These are phyloP conservation scores for Gadus chalcogrammus DNA, from an alignment of 2,113 vertebrate species.

Conservation along the genomic window DNA sequence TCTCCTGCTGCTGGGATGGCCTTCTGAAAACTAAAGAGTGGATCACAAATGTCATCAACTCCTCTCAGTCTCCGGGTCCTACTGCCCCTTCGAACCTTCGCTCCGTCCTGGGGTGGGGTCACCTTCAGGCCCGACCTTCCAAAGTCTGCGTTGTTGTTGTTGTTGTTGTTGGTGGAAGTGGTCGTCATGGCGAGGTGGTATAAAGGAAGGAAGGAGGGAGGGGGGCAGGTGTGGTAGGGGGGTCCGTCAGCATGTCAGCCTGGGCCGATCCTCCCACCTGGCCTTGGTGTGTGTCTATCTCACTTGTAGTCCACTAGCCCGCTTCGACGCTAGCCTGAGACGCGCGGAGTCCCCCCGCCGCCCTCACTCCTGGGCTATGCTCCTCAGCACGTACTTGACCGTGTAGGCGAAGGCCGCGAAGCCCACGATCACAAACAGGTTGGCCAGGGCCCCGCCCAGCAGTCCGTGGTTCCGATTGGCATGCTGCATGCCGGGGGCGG, in stretches of 20 bases:
- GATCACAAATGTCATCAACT: constrained; percentile 48
- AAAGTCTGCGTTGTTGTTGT: constrained; percentile 47
- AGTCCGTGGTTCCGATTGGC: constrained; percentile 96
- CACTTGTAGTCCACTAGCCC: constrained; percentile 50
- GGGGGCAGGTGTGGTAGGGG: constrained; percentile 31
- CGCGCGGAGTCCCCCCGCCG: constrained; percentile 18
- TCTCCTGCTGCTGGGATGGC: constrained; percentile 40
- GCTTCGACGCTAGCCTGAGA: constrained; percentile 46
- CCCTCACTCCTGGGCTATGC: constrained; percentile 95
- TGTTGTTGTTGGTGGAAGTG: constrained; percentile 42
- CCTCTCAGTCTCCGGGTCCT: constrained; percentile 23
- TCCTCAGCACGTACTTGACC: constrained; percentile 95
- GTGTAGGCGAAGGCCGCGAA: constrained; percentile 98
- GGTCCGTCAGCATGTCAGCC: constrained; percentile 32
- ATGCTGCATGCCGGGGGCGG: constrained; percentile 82
- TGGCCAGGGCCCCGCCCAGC: constrained; percentile 91
- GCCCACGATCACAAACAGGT: constrained; percentile 97
- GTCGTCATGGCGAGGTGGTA: constrained; percentile 36
- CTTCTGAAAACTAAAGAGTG: constrained; percentile 47
- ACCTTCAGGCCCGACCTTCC: constrained; percentile 43
- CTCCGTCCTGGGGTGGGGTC: constrained; percentile 23
- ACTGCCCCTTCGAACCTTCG: constrained; percentile 19
- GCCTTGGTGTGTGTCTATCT: constrained; percentile 46
- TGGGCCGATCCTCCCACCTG: constrained; percentile 36
- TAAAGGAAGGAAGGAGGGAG: constrained; percentile 34